Base-by-base conservation (phyloP, 2,888 invertebrate species). In the Neelides folsomi region DNA sequence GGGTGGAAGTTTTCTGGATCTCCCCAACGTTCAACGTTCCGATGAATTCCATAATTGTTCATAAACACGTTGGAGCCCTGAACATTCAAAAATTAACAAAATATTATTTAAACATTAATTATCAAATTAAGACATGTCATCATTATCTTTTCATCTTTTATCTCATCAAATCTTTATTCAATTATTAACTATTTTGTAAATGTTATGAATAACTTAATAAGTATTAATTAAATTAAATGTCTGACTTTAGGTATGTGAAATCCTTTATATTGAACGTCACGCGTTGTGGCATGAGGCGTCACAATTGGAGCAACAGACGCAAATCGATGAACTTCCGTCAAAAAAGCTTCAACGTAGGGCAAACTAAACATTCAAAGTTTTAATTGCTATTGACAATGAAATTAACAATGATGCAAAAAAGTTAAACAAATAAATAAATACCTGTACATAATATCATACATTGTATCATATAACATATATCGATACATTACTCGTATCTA, bases 231-330 rank as follows among this genome's bases (percentile, higher is more conserved):
- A n/a, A n/a, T n/a, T n/a, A n/a, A n/a, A n/a, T n/a, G n/a, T n/a
- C n/a, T 36, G 8, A 55, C 55, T 46, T 55, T 34, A 20, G 53
- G 55, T 18, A 58, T 58, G 13, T 51, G 51, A 44, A 51, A 58
- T 2, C 54, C 54, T 36, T 56, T 54, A 42, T 54, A 55, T 2
- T 36, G 52, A n/a, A 58, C 47, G 4, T 40, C 16, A 12, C 52
- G 38, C 4, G 56, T 58, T 2, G 56, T 8, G 13, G 55, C 54
- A 38, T 58, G 58, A 1, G 58, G 58, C 16, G 58, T 58, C 12
- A 58, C 55, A 38, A 58, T 58, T 1, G 58, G 58, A 16, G 58
- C 58, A 20, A 58, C 56, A 27, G 55, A 56, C 15, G 55, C 53
- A 49, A 52, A 58, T 6, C 58, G 45, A 38, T 56, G 51, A 10